These are phyloP conservation scores for Hippocampus mohnikei DNA, from an alignment of 2,113 vertebrate species.

Conservation along the genomic window DNA sequence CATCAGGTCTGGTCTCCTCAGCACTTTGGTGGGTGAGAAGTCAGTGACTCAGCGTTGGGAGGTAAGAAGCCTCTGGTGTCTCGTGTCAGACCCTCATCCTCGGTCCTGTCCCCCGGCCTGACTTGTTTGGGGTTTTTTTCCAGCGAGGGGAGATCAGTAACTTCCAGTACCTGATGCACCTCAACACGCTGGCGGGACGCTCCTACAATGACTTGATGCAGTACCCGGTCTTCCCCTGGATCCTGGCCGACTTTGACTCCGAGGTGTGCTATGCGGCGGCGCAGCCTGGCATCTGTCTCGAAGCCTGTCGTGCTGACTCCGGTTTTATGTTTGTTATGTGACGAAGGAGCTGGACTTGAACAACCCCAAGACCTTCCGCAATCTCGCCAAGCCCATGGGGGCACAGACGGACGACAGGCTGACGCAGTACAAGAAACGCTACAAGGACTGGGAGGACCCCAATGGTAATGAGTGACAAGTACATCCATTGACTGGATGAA, in stretches of 20 bases:
- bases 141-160: constrained; percentile 99
- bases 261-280: constrained; percentile 73
- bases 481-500: neutral
- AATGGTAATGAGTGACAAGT: constrained; percentile 71
- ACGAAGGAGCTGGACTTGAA: constrained; percentile 91
- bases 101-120: neutral
- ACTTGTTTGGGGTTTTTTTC: neutral
- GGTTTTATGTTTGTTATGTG: constrained; percentile 8
- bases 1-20: constrained; percentile 90
- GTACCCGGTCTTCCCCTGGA: constrained; percentile 98
- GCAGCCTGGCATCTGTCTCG: neutral
- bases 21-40: constrained; percentile 94
- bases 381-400: constrained; percentile 94
- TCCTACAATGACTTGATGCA: constrained; percentile 99
- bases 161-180: constrained; percentile 99
- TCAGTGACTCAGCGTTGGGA: constrained; percentile 99
- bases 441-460: constrained; percentile 97
- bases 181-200: constrained; percentile 94
- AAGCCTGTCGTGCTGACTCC: neutral
- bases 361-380: constrained; percentile 94
- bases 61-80: constrained; percentile 65
- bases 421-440: constrained; percentile 95
- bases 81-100: neutral
- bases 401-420: constrained; percentile 94
- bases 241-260: constrained; percentile 91